These are phyloP conservation scores for Tautogolabrus adspersus DNA, from an alignment of 2,113 vertebrate genomes.

Conservation along the genomic window DNA sequence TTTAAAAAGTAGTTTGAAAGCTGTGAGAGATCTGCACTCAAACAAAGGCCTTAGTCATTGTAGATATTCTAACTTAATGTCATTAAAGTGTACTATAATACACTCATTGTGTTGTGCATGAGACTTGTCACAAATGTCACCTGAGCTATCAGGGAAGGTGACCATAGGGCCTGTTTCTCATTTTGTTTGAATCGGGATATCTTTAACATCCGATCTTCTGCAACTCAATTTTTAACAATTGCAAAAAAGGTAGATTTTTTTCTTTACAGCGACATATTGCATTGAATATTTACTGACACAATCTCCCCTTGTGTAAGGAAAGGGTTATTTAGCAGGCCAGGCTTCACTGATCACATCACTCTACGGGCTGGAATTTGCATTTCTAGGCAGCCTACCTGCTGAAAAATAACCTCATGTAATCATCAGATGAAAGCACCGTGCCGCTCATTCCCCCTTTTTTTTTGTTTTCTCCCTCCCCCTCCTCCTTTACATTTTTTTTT, in stretches of 20 bases:
- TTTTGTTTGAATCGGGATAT: not conserved
- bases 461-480: conserved; percentile 48
- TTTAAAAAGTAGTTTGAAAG: too few relatives aligned
- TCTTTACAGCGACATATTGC: not conserved
- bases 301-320: conserved; percentile 12
- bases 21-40: too few relatives aligned
- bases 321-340: conserved; percentile 38
- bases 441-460: conserved; percentile 44
- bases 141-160: not conserved
- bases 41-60: too few relatives aligned
- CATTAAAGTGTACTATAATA: too few relatives aligned
- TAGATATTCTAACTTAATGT: too few relatives aligned
- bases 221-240: not conserved
- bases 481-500: conserved; percentile 48
- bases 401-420: conserved; percentile 70
- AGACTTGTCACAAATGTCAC: not conserved
- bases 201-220: not conserved
- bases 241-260: conserved; percentile 1
- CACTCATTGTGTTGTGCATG: too few relatives aligned
- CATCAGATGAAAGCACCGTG: conserved; percentile 66
- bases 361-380: conserved; percentile 53
- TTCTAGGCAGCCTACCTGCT: conserved; percentile 67
- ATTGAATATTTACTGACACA: not conserved
- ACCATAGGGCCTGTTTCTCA: not conserved
- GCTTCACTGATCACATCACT: conserved; percentile 47